Evolutionary conservation across 2,888 invertebrate species (phyloP).

Genomic region (Sarcophaga rosellei): DNA sequence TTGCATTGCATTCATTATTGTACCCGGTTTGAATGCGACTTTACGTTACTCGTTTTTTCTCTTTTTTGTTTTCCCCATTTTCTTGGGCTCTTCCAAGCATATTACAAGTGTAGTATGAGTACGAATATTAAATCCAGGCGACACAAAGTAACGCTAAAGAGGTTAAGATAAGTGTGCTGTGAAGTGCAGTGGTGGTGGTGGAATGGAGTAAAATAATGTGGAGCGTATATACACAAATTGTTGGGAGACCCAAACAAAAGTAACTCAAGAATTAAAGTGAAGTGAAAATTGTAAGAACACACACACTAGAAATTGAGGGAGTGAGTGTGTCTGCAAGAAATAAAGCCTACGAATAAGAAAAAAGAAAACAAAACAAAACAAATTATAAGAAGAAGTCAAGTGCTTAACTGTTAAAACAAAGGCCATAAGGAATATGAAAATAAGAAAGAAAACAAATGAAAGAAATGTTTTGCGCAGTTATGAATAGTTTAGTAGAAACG

Average conservation of each 20-base stretch:
- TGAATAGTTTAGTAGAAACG: too few relatives aligned
- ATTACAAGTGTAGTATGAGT: neutral
- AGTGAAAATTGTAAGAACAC: neutral
- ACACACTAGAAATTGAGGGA: neutral
- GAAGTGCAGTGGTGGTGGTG: neutral
- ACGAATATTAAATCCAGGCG: neutral
- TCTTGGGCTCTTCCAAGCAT: neutral
- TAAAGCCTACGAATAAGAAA: constrained; percentile 11
- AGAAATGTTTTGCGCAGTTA: constrained; percentile 48
- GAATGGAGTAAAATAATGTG: neutral
- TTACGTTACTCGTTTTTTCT: neutral
- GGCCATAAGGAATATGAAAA: neutral
- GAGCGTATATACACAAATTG: neutral
- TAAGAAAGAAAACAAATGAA: neutral
- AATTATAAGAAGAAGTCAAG: constrained; percentile 37
- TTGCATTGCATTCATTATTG: constrained; percentile 42
- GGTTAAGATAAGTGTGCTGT: constrained; percentile 48
- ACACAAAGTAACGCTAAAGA: constrained; percentile 52
- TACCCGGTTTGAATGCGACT: constrained; percentile 25
- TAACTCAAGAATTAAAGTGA: neutral
- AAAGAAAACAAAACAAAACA: neutral
- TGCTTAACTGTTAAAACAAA: constrained; percentile 20
- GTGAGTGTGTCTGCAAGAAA: neutral
- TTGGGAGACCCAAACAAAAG: constrained; percentile 8
- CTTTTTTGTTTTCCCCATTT: neutral